phyloP scores from a whole-genome alignment of 1,140 invertebrate species.

The Oryctes rhinoceros region DNA sequence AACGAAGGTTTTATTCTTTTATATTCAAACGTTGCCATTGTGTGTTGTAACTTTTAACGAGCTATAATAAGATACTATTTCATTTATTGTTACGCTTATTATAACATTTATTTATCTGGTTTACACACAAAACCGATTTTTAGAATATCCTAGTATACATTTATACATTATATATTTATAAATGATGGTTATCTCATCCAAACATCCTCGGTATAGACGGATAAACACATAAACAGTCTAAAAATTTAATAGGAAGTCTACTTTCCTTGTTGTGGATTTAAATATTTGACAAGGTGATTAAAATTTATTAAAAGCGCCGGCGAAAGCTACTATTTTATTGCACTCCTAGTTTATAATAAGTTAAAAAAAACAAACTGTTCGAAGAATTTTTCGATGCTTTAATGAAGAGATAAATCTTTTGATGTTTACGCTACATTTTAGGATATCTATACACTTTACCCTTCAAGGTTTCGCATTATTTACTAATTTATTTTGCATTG shows the following conservation, averaged over 20 bases:
- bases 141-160: neutral
- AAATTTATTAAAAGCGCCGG: neutral
- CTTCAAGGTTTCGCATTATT: neutral
- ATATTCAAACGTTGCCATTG: no score
- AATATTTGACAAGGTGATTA: slow-evolving; percentile 6
- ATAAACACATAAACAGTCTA: slow-evolving; percentile 6
- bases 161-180: neutral
- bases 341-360: slow-evolving; percentile 13
- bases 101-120: neutral
- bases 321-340: slow-evolving; percentile 5
- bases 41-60: no score
- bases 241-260: neutral
- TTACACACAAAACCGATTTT: neutral
- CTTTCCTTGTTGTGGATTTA: neutral
- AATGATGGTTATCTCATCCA: neutral
- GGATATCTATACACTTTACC: neutral
- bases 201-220: neutral
- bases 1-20: no score
- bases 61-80: no score
- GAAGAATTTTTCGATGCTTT: neutral
- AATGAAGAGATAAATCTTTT: slow-evolving; percentile 18
- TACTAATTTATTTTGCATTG: slow-evolving; percentile 20
- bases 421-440: neutral
- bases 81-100: neutral
- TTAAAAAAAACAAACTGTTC: neutral